Percentiles rank a stretch among this genome's conserved stretches.
These are phyloP conservation scores for Panurus biarmicus DNA, from an alignment of 2,113 vertebrate genomes.

Conservation along the genomic window DNA sequence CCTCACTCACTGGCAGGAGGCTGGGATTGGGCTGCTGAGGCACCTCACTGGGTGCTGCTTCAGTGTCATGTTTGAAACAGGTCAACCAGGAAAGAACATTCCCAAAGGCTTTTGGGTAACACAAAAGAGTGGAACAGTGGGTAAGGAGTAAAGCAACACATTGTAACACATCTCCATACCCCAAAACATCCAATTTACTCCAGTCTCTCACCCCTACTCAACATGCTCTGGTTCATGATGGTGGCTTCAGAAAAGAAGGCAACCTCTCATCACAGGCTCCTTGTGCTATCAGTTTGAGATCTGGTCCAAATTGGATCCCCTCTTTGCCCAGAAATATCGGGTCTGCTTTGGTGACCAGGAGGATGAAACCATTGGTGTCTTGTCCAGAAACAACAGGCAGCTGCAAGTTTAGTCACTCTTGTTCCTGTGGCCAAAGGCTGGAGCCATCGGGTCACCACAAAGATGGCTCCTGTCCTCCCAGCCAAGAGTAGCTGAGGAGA, in stretches of 20 bases:
- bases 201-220: fast-evolving
- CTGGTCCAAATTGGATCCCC: background rate
- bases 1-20: background rate
- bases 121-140: background rate
- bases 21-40: background rate
- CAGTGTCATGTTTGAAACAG: fast-evolving
- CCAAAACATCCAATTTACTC: background rate
- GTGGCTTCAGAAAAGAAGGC: background rate
- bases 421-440: fast-evolving
- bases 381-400: background rate
- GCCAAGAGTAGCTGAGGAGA: background rate
- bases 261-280: background rate
- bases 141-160: background rate
- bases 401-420: background rate
- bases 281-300: background rate
- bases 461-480: background rate
- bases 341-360: background rate
- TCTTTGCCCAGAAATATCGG: background rate
- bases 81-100: background rate
- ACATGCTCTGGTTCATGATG: background rate
- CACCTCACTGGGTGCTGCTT: background rate
- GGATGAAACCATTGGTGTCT: background rate
- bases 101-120: background rate
- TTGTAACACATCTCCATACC: background rate
- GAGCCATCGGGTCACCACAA: fast-evolving